Base-by-base conservation (phyloP, 2,888 invertebrate species). In the Dendrolimus pini region DNA sequence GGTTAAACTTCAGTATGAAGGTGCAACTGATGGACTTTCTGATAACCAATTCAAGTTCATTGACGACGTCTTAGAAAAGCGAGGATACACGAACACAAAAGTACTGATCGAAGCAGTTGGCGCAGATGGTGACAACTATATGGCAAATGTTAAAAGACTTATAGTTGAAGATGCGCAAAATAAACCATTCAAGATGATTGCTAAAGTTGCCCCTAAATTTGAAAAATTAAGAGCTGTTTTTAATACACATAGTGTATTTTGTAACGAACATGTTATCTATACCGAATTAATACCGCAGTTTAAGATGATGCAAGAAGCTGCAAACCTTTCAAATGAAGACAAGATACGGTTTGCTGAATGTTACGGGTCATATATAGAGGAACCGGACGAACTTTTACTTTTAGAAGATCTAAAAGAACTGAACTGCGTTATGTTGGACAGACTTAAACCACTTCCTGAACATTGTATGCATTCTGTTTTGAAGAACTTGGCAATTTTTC, bases 261-360 rank as follows among this genome's bases (percentile, higher is more conserved):
- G 52, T 2, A 83, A 82, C 55, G 83, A 83, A 63, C 65, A 64
- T 7, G 41, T 67, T 0, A 69, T 80, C 58, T 82, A 81, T 57
- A 64, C 67, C 2, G 64, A 77, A 54, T 56, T 82, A 7, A 52
- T 79, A 0, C 76, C 81, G 12, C 76, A 72, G 55, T 66, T 77
- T 13, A 54, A 63, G 7, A 62, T 76, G 9, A 53, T 83, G 41
- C 78, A 83, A 60, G 66, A 66, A 57, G 63, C 60, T 7, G 76
- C 72, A 2, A 71, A 62, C 1, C 58, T 79, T 14, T 62, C 69
- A 18, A 62, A 62, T 56, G 56, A 64, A 13, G 70, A 74, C 9
- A 61, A 59, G 54, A 56, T 74, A 0, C 61, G 58, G 53, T 69
- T 65, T 61, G 68, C 77, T 0, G 58, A 58, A 9, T 77, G 74